These are phyloP conservation scores for Hylomyscus alleni DNA, from an alignment of 2,797 vertebrate species.

Conservation along the genomic window DNA sequence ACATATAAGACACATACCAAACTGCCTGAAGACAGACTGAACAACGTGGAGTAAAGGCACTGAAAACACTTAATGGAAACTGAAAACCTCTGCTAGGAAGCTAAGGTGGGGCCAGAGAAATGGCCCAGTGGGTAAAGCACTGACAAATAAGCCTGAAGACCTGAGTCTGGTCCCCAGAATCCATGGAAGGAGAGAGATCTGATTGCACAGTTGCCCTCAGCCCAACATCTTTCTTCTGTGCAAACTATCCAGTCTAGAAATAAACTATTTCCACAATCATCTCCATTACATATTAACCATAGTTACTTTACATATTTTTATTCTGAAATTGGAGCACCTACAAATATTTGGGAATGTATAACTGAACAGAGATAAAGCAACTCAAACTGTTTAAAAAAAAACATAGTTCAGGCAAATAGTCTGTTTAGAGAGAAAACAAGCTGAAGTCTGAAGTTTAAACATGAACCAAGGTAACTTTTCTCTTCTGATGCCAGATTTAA, in stretches of 20 bases:
- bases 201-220: not conserved
- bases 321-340: conserved; percentile 66
- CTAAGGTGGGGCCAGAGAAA: not conserved
- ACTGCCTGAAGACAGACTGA: not conserved
- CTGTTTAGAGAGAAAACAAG: conserved; percentile 78
- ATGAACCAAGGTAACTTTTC: conserved; percentile 58
- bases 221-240: not conserved
- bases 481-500: conserved; percentile 71
- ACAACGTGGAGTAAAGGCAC: not conserved
- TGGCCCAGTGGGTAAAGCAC: not conserved
- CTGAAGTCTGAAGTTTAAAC: conserved; percentile 69
- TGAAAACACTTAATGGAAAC: not conserved
- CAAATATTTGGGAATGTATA: conserved; percentile 71
- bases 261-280: conserved; percentile 63
- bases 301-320: conserved; percentile 58
- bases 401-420: conserved; percentile 33
- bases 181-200: not conserved
- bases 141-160: not conserved
- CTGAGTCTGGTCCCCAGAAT: not conserved
- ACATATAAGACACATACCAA: not conserved
- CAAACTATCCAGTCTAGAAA: conserved; percentile 61
- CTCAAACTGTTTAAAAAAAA: conserved; percentile 42
- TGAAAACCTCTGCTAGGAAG: not conserved
- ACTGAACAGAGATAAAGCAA: conserved; percentile 67
- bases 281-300: conserved; percentile 49